Evolutionary conservation across 2,888 invertebrate genomes (phyloP), one percentile per base, ranked within the genome.

Genomic region (Andrena minutula): DNA sequence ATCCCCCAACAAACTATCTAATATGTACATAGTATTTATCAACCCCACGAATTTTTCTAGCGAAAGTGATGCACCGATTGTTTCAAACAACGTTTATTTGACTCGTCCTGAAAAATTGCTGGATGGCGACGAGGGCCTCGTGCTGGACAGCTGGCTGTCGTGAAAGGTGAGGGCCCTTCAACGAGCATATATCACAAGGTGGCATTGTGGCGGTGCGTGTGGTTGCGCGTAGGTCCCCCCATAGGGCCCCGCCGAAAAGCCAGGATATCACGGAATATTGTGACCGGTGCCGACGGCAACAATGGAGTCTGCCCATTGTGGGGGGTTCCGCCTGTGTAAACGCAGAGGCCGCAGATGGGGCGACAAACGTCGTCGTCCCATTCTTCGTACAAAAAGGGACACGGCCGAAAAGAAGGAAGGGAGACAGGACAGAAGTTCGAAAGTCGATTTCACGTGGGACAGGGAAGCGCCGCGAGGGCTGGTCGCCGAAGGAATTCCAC

Each of bases 261-360:
- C 87, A 73, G 86, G 83, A 84, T 89, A 88, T 87, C 88, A 85
- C 77, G 86, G 86, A 91, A 90, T 89, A 90, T 90, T 88, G 90
- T 89, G 91, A 91, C 86, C 80, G 79, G 72, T 81, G 85, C 84
- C 88, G 87, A 78, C 83, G 83, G 51, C 83, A 86, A 89, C 90
- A 90, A 91, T 88, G 85, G 83, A 63, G 41, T 79, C 65, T 82
- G 60, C 30, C 87, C 84, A 89, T 89, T 89, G 89, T 89, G 83
- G 78, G 70, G 65, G 58, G 0, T 23, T 41, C 78, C 80, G 80
- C 85, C 78, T 86, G 84, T 89, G 87, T 89, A 85, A 89, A 87
- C 88, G 85, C 68, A 41, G 16, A 16, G 41, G 75, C 82, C 88
- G 89, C 89, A 89, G 88, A 86, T 88, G 89, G 86, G 56, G 81